Base-by-base conservation (phyloP, 2,113 vertebrate genomes). In the Scatophagus argus region DNA sequence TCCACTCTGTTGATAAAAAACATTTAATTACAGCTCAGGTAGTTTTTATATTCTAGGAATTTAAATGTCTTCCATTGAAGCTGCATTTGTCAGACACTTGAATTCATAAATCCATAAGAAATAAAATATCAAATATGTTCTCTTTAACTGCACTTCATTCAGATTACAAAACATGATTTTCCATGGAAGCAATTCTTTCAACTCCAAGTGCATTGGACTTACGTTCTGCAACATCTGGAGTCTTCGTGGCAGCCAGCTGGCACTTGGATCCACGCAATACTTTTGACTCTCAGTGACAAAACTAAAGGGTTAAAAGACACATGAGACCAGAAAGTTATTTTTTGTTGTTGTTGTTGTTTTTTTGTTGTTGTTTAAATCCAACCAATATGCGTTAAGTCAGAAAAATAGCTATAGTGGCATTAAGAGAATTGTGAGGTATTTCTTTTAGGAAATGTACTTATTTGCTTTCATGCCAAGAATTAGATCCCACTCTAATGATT, bases 221-320 rank as follows among this genome's bases (percentile, higher is more conserved):
- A 63, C 71, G 3, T 16, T 0, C 19, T 41, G 0, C 2, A 74
- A 39, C 13, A 0, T 13, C 6, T 13, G 0, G 1, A 17, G 67
- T 44, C 38, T 32, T 12, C 0, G 0, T 7, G 7, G 29, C 0
- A 70, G 2, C 67, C 67, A 70, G 2, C 1, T 11, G 54, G 39
- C 27, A 6, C 1, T 17, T 70, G 67, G 54, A 31, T 58, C 27
- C 29, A 58, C 67, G 25, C 67, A 70, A 2, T 1, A 0, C 4
- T 3, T 0, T 6, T 54, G 3, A 11, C 16, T 39, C 2, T 0
- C 0, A 29, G 5, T 21, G 3, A 4, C 1, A 21, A 68, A 54
- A 3, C 65, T 68, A 17, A 1, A 36, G 5, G 31, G 4, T 47
- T 66, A 25, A 66, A 17, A 39, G n/a, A 39, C 21, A 41, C 5